Conservation (phyloP, 2,888 invertebrate species). For the Scotopteryx bipunctaria region DNA sequence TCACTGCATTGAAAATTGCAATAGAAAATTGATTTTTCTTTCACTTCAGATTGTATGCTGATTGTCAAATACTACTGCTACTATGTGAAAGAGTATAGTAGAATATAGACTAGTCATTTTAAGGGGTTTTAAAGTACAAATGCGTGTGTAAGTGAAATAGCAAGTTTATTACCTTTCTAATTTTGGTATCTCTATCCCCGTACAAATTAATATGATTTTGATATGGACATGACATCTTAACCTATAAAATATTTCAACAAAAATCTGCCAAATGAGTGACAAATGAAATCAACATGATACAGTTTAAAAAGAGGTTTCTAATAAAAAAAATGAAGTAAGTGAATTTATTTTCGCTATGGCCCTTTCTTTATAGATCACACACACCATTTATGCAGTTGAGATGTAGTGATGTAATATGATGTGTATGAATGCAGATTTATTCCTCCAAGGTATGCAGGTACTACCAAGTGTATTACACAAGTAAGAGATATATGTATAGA, state of each 20-base stretch:
- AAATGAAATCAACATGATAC: conserved; percentile 1
- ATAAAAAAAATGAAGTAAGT: not conserved
- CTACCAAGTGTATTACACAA: too few species aligned
- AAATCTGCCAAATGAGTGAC: conserved; percentile 33
- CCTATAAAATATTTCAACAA: conserved; percentile 45
- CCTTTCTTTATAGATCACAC: too few species aligned
- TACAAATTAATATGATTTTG: conserved; percentile 70
- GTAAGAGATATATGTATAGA: too few species aligned
- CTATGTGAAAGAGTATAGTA: too few species aligned
- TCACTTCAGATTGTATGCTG: conserved; percentile 46
- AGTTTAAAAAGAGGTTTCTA: not conserved
- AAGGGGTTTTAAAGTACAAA: too few species aligned
- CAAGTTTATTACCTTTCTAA: conserved; percentile 60
- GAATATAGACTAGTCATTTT: too few species aligned
- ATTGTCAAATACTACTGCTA: conserved; percentile 25
- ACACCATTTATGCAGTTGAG: too few species aligned
- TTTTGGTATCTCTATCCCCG: conserved; percentile 51
- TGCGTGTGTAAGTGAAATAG: too few species aligned
- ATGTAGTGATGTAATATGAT: too few species aligned
- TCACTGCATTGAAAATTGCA: not conserved
- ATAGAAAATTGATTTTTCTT: conserved; percentile 15
- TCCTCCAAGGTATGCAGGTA: too few species aligned
- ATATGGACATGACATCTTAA: conserved; percentile 80
- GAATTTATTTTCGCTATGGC: not conserved
- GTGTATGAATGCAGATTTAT: too few species aligned